Base-by-base conservation (phyloP, 2,797 vertebrate genomes). In the Sebastes dallii region DNA sequence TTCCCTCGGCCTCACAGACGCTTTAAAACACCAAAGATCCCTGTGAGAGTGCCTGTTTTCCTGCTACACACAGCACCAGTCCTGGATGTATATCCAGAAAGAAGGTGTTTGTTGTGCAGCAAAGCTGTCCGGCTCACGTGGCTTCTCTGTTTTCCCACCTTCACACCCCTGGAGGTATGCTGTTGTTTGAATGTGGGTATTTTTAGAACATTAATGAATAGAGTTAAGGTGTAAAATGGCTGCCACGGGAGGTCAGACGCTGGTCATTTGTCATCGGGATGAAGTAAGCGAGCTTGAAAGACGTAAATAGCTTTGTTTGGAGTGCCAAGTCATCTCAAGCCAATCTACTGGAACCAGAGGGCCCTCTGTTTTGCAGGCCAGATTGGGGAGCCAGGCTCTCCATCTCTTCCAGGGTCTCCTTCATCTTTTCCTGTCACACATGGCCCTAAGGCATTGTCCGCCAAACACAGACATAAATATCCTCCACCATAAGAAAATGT, bases 201-300 rank as follows among this genome's bases (percentile, higher is more conserved):
- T 86, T 91, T 92, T 91, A 81, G 86, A 82, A 81, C 75, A 56
- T 78, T 86, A 88, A 91, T 89, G 77, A 89, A 89, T 83, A 66
- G 82, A 84, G 82, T 88, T 81, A 55, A 82, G 72, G 78, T 84
- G 86, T 82, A 81, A 89, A 83, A 92, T 86, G 88, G 78, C 85
- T 56, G 69, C 84, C 77, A 76, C 14, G 0, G 81, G 68, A 86
- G 88, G 86, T 92, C 88, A 92, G 86, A 64, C 56, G 0, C 78
- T 88, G 86, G 80, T 75, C 70, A 84, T 92, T 90, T 87, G 81
- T 90, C 86, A 85, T 72, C 65, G 16, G 76, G 81, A 75, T 77
- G 80, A 85, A 93, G 84, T 76, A 67, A 82, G 71, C 1, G 12
- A 84, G 80, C 77, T 75, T 77, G 67, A 86, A 85, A 88, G 86